These are phyloP conservation scores for Leptobrachium leishanense DNA, from an alignment of 2,113 vertebrate genomes.

Conservation along the genomic window DNA sequence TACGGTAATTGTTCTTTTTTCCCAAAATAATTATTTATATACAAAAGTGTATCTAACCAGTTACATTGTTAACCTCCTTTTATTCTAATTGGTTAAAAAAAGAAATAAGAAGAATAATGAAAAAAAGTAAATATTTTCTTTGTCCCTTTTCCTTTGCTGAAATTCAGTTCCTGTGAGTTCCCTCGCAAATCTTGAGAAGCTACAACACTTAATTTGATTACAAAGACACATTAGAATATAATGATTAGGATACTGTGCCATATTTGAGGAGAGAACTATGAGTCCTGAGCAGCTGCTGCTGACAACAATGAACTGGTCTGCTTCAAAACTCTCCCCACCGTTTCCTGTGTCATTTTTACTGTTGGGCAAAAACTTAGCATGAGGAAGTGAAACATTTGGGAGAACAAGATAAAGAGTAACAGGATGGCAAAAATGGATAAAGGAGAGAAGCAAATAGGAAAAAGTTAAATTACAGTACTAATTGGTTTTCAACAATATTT, in stretches of 20 bases:
- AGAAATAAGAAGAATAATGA: neutral
- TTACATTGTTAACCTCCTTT: too few species aligned
- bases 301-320: slow-evolving; percentile 6
- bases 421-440: slow-evolving; percentile 46
- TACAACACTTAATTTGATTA: neutral
- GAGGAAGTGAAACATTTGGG: slow-evolving; percentile 40
- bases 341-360: slow-evolving; percentile 33
- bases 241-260: neutral
- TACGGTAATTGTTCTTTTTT: too few species aligned
- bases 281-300: slow-evolving; percentile 3
- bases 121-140: neutral
- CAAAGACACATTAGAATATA: neutral
- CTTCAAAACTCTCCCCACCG: slow-evolving; percentile 10
- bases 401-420: slow-evolving; percentile 32
- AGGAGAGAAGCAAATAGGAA: slow-evolving; percentile 53
- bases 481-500: neutral
- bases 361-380: slow-evolving; percentile 8
- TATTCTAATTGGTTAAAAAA: too few species aligned
- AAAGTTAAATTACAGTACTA: slow-evolving; percentile 28
- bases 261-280: neutral
- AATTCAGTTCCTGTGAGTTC: neutral
- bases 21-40: too few species aligned
- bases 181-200: neutral
- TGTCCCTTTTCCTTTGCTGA: neutral
- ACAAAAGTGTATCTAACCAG: too few species aligned